Conservation (phyloP, 2,113 vertebrate species). For the Macroglossus sobrinus region DNA sequence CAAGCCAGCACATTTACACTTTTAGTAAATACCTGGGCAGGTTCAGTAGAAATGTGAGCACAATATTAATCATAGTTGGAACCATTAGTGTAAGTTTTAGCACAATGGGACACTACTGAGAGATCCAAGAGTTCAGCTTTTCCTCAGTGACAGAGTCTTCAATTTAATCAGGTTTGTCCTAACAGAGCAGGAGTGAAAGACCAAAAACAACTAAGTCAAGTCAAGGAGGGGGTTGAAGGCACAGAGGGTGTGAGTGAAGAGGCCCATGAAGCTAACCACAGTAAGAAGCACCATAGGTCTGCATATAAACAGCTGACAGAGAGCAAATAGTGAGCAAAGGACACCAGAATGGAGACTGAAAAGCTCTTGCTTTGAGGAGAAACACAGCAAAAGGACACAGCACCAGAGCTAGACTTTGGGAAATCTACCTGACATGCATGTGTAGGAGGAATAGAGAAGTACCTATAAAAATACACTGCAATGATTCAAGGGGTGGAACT, state of each 20-base stretch:
- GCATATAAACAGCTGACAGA: no score
- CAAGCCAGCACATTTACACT: no score
- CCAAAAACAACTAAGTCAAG: neutral
- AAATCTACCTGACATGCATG: neutral
- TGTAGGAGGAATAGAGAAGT: neutral
- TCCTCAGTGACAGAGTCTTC: neutral
- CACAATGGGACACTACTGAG: neutral
- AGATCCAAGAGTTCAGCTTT: neutral
- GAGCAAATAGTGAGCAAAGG: neutral
- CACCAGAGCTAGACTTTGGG: neutral
- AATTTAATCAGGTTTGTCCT: neutral
- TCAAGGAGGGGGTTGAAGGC: neutral
- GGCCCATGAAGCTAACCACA: neutral
- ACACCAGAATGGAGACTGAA: neutral
- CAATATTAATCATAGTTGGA: neutral
- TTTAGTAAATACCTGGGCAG: neutral
- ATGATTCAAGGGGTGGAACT: neutral
- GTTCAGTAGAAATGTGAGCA: neutral
- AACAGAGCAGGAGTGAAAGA: neutral
- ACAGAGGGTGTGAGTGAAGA: neutral
- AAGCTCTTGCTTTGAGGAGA: no score
- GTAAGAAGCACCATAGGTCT: neutral
- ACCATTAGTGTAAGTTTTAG: neutral
- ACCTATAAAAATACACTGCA: neutral
- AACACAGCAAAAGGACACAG: neutral